A percentile compares a stretch with the other conserved stretches of the same genome.
Conservation (phyloP, 2,113 vertebrate genomes). For the Cynopterus brachyotis region DNA sequence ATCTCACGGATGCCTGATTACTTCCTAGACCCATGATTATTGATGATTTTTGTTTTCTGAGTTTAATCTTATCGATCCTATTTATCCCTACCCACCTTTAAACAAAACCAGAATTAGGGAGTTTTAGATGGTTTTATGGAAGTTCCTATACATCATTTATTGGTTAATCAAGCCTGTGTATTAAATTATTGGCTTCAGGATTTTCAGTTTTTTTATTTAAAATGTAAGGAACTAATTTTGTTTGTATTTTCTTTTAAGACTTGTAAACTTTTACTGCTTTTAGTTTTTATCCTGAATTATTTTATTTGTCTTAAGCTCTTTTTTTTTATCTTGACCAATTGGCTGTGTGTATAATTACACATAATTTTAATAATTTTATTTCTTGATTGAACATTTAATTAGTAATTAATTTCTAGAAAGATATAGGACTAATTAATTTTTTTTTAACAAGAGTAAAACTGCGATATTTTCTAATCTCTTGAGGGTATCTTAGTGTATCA, state of each 20-base stretch:
- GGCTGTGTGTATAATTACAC: background rate
- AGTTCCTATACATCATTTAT: background rate
- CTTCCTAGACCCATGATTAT: background rate
- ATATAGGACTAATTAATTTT: background rate
- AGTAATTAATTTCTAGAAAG: conserved; percentile 35
- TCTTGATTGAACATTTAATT: conserved; percentile 33
- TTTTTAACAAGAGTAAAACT: background rate
- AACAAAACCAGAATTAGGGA: background rate
- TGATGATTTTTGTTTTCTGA: background rate
- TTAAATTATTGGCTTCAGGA: background rate
- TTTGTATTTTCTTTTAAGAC: background rate
- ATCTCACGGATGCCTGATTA: background rate
- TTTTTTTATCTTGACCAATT: background rate
- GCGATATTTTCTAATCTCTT: background rate
- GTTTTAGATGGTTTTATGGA: background rate
- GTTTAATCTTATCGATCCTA: background rate
- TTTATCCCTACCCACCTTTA: background rate
- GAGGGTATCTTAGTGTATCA: background rate
- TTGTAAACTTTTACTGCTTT: conserved; percentile 2
- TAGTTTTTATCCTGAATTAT: background rate
- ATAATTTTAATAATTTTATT: conserved; percentile 5
- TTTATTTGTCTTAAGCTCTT: conserved; percentile 4
- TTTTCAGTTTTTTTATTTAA: conserved; percentile 24
- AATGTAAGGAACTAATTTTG: background rate
- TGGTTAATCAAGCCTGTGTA: background rate